Conservation (phyloP, 2,888 invertebrate species). For the Heliothis peltigera region DNA sequence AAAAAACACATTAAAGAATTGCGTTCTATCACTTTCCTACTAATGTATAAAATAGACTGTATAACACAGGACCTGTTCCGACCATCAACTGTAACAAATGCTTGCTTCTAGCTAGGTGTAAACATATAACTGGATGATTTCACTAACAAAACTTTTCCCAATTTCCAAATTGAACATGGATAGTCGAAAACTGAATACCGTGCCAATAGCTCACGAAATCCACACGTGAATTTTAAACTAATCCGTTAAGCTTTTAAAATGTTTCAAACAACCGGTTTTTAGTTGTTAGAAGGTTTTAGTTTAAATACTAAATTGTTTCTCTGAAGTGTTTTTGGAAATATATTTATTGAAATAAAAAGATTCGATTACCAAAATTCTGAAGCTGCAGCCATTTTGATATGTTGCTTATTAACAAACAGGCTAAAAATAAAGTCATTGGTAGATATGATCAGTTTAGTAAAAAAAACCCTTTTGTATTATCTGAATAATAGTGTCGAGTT, state of each 20-base stretch:
- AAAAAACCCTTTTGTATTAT: neutral
- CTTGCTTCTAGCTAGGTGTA: neutral
- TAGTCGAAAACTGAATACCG: neutral
- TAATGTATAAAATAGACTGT: no score
- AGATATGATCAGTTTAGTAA: neutral
- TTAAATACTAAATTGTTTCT: neutral
- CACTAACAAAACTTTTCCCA: neutral
- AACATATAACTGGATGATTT: neutral
- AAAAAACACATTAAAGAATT: no score
- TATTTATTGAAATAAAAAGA: no score
- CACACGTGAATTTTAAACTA: constrained; percentile 40
- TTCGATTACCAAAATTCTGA: no score
- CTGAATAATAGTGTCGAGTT: neutral
- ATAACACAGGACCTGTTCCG: no score
- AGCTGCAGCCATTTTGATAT: no score
- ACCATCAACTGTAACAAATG: no score
- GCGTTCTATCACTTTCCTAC: no score
- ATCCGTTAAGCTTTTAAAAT: constrained; percentile 56
- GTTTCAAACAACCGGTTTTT: constrained; percentile 45
- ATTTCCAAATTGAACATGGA: neutral
- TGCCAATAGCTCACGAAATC: constrained; percentile 21
- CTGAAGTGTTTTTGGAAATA: neutral
- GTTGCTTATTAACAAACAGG: no score
- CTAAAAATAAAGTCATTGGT: no score
- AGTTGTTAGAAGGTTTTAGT: no score